Percentiles rank a stretch among this genome's conserved stretches.
Conservation (phyloP, 2,113 vertebrate species). For the Podiceps cristatus region DNA sequence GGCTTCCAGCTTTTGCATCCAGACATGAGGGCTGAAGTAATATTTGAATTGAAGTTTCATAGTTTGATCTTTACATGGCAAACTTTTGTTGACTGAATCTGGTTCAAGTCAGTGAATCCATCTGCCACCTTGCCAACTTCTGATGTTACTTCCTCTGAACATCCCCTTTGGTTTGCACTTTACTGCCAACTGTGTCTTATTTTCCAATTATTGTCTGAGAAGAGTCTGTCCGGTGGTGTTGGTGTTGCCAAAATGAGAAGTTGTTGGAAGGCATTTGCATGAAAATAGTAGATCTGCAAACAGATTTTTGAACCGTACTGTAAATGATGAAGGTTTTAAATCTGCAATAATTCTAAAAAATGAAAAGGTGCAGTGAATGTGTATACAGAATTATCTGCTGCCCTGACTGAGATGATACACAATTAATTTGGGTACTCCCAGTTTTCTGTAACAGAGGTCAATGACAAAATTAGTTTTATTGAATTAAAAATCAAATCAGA, state of each 20-base stretch:
- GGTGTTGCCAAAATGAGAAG: constrained; percentile 15
- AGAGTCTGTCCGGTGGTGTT: not conserved
- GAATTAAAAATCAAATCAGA: not conserved
- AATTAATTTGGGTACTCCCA: not conserved
- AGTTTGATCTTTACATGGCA: constrained; percentile 15
- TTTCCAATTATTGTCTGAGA: constrained; percentile 25
- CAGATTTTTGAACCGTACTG: not conserved
- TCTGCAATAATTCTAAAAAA: not conserved
- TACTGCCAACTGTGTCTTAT: constrained; percentile 22
- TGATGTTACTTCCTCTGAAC: constrained; percentile 40
- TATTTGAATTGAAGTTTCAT: not conserved
- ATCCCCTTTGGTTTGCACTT: constrained; percentile 17
- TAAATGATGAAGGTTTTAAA: not conserved
- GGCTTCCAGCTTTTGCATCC: not conserved
- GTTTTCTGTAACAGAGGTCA: not conserved
- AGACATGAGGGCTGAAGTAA: not conserved
- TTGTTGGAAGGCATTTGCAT: not conserved
- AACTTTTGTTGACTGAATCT: constrained; percentile 20
- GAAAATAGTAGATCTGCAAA: not conserved
- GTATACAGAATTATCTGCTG: not conserved
- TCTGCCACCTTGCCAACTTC: constrained; percentile 25
- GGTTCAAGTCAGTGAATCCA: not conserved
- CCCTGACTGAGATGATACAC: not conserved
- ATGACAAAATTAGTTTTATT: not conserved
- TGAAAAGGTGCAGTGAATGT: not conserved